Evolutionary conservation across 2,797 vertebrate genomes (phyloP).

Genomic region (Oreonectes daqikongensis): DNA sequence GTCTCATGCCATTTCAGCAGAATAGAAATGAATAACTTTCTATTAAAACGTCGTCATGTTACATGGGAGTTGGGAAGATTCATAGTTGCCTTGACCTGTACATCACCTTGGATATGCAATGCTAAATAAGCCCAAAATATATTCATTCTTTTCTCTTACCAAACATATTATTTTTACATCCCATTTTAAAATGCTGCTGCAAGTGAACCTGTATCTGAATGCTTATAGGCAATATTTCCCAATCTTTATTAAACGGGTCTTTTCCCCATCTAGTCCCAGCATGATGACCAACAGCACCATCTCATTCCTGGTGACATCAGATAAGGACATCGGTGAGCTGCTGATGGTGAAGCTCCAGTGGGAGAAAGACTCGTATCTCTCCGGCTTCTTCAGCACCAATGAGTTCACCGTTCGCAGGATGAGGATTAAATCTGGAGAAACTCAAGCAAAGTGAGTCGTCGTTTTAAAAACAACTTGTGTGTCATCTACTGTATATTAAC

Average conservation of each 20-base stretch:
- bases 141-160: too few species aligned
- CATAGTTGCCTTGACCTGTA: too few species aligned
- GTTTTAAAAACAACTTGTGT: too few species aligned
- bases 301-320: conserved; percentile 84
- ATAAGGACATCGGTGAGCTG: conserved; percentile 83
- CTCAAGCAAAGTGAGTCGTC: conserved; percentile 83
- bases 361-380: conserved; percentile 78
- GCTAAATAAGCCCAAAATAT: too few species aligned
- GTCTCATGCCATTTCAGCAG: too few species aligned
- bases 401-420: conserved; percentile 76
- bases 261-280: conserved; percentile 67
- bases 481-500: background rate
- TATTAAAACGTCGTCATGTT: too few species aligned
- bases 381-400: conserved; percentile 76
- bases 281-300: conserved; percentile 81
- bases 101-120: too few species aligned
- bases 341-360: conserved; percentile 81
- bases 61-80: too few species aligned
- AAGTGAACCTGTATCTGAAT: too few species aligned
- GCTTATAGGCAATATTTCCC: too few species aligned
- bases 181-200: background rate
- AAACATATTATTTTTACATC: background rate
- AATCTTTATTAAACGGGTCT: background rate
- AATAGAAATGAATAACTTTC: too few species aligned
- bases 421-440: conserved; percentile 85